Evolutionary conservation across 92 coral and sea anemone genomes (phyloP), one percentile per base, ranked within the genome.

Genomic region (Bergia sp.): DNA sequence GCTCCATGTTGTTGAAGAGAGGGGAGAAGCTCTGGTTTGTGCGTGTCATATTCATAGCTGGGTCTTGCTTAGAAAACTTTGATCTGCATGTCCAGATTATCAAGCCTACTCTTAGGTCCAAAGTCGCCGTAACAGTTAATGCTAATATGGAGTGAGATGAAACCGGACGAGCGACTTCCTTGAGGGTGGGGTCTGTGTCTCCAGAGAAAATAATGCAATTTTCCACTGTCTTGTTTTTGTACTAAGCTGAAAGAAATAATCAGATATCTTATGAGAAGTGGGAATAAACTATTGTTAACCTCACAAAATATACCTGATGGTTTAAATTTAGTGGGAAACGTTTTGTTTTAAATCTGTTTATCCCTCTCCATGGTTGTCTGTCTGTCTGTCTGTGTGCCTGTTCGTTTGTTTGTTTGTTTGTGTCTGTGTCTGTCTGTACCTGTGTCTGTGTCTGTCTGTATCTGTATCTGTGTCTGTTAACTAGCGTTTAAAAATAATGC

Each of bases 1-100:
- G 87, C 13, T 67, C 78, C n/a, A 84, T 84, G 23, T 71, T 71
- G 79, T 84, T 84, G 11, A 43, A 65, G 8, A 71, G 13, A 11
- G 77, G 77, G 36, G 39, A 9, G 45, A 12, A 42, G 5, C 78
- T 67, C 6, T 71, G 64, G 79, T 84, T 84, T 16, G 37, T 29
- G 13, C 6, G n/a, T 20, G 79, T 44, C 5, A 21, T 29, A 40
- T 84, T 84, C 87, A 84, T 84, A 36, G 36, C 37, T 50, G 18
- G 16, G 1, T 36, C 64, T 82, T 66, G 15, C 21, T 16, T 10
- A 10, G 83, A 36, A 47, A 4, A 55, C 1, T 13, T 0, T 79
- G 44, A 41, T 49, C n/a, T 50, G 20, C 40, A n/a, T 13, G 65
- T 9, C 45, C 36, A 76, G 45, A 44, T 76, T 41, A 3, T 73